A percentile compares a stretch with the other conserved stretches of the same genome.
phyloP scores from a whole-genome alignment of 2,888 invertebrate genomes.

The Nasonia oneida region DNA sequence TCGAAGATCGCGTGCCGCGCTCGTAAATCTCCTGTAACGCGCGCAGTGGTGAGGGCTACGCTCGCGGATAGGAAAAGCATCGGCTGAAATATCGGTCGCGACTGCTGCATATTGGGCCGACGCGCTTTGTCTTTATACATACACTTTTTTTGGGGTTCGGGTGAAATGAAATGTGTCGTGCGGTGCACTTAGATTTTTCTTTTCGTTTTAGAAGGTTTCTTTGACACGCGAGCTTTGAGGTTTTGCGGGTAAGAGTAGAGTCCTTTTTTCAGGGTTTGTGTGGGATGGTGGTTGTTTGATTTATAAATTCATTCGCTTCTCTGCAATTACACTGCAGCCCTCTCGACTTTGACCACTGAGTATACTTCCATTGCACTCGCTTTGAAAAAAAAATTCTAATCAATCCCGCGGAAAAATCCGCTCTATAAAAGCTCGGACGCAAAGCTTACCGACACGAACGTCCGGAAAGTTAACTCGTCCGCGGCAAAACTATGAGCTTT shows the following conservation, averaged over 20 bases:
- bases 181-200: constrained; percentile 34
- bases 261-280: not conserved
- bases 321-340: no score
- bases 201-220: not conserved
- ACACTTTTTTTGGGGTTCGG: not conserved
- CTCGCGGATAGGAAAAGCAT: constrained; percentile 8
- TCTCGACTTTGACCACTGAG: no score
- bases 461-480: not conserved
- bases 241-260: not conserved
- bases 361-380: no score
- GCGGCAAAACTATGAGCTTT: not conserved
- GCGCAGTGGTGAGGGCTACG: not conserved
- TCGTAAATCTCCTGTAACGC: constrained; percentile 52
- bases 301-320: not conserved
- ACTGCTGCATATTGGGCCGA: constrained; percentile 15
- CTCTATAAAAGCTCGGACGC: not conserved
- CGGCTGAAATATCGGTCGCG: constrained; percentile 45
- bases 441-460: not conserved
- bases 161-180: constrained; percentile 36
- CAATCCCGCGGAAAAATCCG: not conserved
- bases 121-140: not conserved
- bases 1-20: constrained; percentile 38
- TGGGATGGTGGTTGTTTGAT: not conserved
- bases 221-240: not conserved
- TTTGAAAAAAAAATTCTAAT: not conserved